Evolutionary conservation across 2,113 vertebrate species (phyloP), one percentile per base, ranked within the genome.

Genomic region (Dendropsophus ebraccatus): DNA sequence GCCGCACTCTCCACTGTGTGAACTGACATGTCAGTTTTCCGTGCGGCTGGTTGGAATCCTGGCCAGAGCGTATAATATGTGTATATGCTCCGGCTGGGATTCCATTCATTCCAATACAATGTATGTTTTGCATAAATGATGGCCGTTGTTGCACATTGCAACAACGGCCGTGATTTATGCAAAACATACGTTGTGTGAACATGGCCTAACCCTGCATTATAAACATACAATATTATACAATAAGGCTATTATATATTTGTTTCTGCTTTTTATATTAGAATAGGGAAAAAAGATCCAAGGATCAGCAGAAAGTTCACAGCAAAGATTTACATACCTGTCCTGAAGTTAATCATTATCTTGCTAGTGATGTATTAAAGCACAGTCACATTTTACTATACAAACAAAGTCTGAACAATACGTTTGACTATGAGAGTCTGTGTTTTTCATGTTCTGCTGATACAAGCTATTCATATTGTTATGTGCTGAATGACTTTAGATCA

Each of bases 301-400:
- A 4, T 11, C n/a, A 52, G 25, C 10, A 52, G 23, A 50, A 30
- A 50, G 5, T 70, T 0, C 45, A n/a, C 21, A 67, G 6, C 12
- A 56, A 23, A 25, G 28, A 41, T 58, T 83, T 74, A 35, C 32
- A 30, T n/a, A 89, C 72, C 1, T 9, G 0, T 10, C 62, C 50
- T 10, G 4, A 83, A 75, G 85, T 87, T 85, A 35, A 74, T 82
- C n/a, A 72, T 73, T 83, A 62, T 54, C 21, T 16, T 11, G 28
- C 84, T 87, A 72, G 49, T 14, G 86, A 84, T 8, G 82, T 25
- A 23, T 72, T 88, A 73, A 32, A 75, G 76, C 82, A 75, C 28
- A 83, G 32, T 72, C 65, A 83, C 14, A 35, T 72, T 72, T 83
- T 72, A 83, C 52, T 81, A 52, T 82, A 35, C 67, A 72, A 83